Conservation (phyloP, 92 coral and sea anemone species). For the Phenganax subtilis region DNA sequence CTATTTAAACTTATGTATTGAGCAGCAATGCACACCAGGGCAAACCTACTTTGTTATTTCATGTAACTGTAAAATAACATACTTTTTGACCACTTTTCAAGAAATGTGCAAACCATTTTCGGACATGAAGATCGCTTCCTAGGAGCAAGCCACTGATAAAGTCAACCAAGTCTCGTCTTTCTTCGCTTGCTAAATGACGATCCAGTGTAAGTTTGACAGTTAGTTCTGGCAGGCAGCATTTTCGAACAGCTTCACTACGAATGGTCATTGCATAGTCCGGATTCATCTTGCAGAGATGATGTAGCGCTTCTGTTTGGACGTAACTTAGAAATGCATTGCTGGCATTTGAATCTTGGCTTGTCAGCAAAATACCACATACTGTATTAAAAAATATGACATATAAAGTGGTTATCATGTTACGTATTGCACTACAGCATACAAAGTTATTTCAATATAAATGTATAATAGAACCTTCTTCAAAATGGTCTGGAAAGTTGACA, state of each 20-base stretch:
- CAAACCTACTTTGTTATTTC: too few species aligned
- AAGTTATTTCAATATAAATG: neutral
- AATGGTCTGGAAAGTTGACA: constrained; percentile 86
- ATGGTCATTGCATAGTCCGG: constrained; percentile 76
- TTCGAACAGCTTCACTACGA: constrained; percentile 70
- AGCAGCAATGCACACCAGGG: too few species aligned
- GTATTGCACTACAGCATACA: neutral
- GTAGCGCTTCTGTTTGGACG: constrained; percentile 69
- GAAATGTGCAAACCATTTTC: constrained; percentile 92
- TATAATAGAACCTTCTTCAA: constrained; percentile 70
- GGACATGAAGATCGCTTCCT: constrained; percentile 71
- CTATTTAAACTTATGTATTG: too few species aligned
- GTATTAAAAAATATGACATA: neutral
- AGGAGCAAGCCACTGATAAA: constrained; percentile 80
- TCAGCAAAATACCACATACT: constrained; percentile 70
- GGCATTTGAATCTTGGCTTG: constrained; percentile 73
- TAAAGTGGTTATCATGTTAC: too few species aligned
- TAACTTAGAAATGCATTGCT: constrained; percentile 73
- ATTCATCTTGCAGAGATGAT: constrained; percentile 87
- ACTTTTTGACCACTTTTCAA: constrained; percentile 93
- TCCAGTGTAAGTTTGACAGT: constrained; percentile 90
- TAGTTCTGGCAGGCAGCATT: constrained; percentile 87
- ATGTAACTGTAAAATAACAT: neutral
- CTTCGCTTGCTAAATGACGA: constrained; percentile 39
- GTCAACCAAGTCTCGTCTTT: constrained; percentile 70